Evolutionary conservation across 64 coral and sea anemone genomes (phyloP).

Genomic region (Trachythela sp.): DNA sequence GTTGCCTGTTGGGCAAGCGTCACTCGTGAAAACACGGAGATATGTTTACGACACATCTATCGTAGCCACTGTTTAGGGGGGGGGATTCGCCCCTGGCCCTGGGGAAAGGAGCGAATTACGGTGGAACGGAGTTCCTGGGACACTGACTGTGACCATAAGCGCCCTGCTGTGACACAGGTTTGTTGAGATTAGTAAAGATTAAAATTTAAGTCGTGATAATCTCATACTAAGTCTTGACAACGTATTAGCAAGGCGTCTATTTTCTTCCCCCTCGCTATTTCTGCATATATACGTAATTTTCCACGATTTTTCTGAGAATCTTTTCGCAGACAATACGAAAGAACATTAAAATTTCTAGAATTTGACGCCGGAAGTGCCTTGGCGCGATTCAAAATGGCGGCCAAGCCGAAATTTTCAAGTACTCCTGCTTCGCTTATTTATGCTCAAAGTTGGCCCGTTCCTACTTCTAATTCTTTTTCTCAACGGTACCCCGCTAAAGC

Average conservation of each 20-base stretch:
- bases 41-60: too few relatives aligned
- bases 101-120: too few relatives aligned
- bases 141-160: too few relatives aligned
- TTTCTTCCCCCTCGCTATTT: not conserved
- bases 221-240: not conserved
- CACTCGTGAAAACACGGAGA: too few relatives aligned
- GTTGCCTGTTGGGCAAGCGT: too few relatives aligned
- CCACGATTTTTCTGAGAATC: too few relatives aligned
- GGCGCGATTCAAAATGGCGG: not conserved
- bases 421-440: slow-evolving; percentile 8
- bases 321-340: too few relatives aligned
- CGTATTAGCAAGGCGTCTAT: not conserved
- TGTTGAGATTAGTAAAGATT: not conserved
- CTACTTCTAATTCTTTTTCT: not conserved
- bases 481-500: not conserved
- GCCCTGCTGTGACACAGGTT: too few relatives aligned
- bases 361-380: not conserved
- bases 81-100: too few relatives aligned
- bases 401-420: not conserved
- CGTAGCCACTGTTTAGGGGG: too few relatives aligned
- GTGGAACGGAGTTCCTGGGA: too few relatives aligned
- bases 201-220: not conserved
- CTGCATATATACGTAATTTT: too few relatives aligned
- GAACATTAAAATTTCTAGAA: not conserved
- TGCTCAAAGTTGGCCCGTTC: slow-evolving; percentile 5